Conservation (phyloP, 2,888 invertebrate species). For the Sceliomorpha sp. region DNA sequence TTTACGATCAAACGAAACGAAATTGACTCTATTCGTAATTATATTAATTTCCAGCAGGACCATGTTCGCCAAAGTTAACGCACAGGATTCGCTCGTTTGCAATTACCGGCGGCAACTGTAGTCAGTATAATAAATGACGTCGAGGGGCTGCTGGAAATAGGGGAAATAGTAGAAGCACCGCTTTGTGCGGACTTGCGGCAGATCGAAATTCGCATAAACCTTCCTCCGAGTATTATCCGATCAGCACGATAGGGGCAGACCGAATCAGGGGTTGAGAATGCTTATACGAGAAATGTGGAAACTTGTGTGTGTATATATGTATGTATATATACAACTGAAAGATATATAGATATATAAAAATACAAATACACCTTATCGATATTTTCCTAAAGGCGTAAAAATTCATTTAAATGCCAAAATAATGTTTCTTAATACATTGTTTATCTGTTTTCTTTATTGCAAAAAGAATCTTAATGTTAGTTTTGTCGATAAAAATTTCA, state of each 20-base stretch:
- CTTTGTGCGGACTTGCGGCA: conserved; percentile 24
- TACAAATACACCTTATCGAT: no score
- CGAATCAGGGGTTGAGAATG: conserved; percentile 8
- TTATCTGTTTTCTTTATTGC: no score
- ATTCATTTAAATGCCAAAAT: no score
- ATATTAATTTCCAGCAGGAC: conserved; percentile 11
- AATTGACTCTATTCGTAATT: conserved; percentile 5
- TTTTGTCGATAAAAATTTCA: no score
- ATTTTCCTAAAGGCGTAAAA: no score
- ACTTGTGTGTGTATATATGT: no score
- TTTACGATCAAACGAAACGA: background rate
- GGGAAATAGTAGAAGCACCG: conserved; percentile 17
- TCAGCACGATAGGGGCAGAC: conserved; percentile 17
- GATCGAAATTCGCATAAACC: conserved; percentile 41
- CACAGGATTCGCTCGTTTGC: conserved; percentile 21
- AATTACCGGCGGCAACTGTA: conserved; percentile 23
- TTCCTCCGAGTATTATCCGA: conserved; percentile 38
- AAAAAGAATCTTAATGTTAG: no score
- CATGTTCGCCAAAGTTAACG: conserved; percentile 9
- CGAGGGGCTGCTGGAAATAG: conserved; percentile 30
- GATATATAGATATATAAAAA: no score
- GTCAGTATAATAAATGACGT: conserved; percentile 33
- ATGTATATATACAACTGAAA: no score
- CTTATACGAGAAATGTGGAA: conserved; percentile 9
- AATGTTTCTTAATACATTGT: no score